Percentiles rank a stretch among this genome's conserved stretches.
phyloP scores from a whole-genome alignment of 1,140 invertebrate genomes.

The Solen grandis region DNA sequence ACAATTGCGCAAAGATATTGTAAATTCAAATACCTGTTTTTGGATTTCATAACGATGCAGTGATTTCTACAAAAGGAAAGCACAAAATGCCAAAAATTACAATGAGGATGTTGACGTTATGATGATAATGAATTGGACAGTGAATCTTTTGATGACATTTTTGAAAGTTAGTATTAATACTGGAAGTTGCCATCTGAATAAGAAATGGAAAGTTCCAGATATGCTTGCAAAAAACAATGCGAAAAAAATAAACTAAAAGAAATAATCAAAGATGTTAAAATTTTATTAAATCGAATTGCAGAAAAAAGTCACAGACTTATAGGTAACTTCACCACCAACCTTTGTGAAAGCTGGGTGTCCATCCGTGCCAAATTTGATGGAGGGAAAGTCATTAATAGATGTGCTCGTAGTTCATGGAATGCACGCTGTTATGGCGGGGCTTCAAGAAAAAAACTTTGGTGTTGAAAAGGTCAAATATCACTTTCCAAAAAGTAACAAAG shows the following conservation, averaged over 20 bases:
- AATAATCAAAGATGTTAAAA: slow-evolving; percentile 8
- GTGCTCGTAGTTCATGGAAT: no score
- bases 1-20: slow-evolving; percentile 11
- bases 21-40: slow-evolving; percentile 14
- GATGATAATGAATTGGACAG: no score
- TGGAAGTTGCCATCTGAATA: no score
- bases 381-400: slow-evolving; percentile 15
- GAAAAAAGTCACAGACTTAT: no score
- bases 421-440: no score
- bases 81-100: not conserved
- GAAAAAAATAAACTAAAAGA: slow-evolving; percentile 1
- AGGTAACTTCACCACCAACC: no score
- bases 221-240: slow-evolving; percentile 12
- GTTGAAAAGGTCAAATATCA: slow-evolving; percentile 15
- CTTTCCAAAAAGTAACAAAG: not conserved
- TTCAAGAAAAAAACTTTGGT: not conserved
- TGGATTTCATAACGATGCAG: slow-evolving; percentile 16
- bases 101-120: not conserved
- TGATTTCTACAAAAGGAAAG: slow-evolving; percentile 29
- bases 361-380: no score
- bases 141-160: not conserved
- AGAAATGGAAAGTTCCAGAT: no score
- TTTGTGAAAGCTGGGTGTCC: no score
- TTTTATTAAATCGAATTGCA: not conserved
- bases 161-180: no score